These are phyloP conservation scores for Lithobius niger DNA, from an alignment of 1,140 invertebrate species.

Conservation along the genomic window DNA sequence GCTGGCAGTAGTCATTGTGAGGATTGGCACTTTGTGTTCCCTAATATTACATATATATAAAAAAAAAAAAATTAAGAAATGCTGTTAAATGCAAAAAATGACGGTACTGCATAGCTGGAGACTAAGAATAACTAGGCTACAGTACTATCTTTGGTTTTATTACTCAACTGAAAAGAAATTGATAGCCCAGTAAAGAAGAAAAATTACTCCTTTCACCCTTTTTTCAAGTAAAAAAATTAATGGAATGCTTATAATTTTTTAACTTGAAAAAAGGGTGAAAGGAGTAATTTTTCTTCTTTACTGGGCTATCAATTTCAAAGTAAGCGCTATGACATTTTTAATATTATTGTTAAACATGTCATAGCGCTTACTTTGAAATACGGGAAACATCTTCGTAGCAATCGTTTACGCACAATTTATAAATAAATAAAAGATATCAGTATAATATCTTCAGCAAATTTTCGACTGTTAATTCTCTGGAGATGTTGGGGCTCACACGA, in stretches of 20 bases:
- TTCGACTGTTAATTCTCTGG: too few species aligned
- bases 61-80: neutral
- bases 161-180: neutral
- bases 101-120: neutral
- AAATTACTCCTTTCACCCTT: neutral
- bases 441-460: too few species aligned
- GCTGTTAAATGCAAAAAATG: neutral
- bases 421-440: too few species aligned
- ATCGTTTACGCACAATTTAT: too few species aligned
- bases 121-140: neutral
- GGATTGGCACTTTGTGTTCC: constrained; percentile 97
- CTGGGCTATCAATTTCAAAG: too few species aligned
- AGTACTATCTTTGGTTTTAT: constrained; percentile 3
- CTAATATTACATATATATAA: constrained; percentile 33
- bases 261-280: too few species aligned
- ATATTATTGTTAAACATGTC: too few species aligned
- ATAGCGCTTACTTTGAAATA: too few species aligned
- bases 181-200: constrained; percentile 2
- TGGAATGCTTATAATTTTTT: neutral
- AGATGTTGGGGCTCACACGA: too few species aligned
- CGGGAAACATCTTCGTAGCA: too few species aligned
- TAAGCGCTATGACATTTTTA: too few species aligned
- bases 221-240: neutral
- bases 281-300: too few species aligned
- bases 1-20: constrained; percentile 98